phyloP scores from a whole-genome alignment of 2,113 vertebrate species.

The Manacus vitellinus region DNA sequence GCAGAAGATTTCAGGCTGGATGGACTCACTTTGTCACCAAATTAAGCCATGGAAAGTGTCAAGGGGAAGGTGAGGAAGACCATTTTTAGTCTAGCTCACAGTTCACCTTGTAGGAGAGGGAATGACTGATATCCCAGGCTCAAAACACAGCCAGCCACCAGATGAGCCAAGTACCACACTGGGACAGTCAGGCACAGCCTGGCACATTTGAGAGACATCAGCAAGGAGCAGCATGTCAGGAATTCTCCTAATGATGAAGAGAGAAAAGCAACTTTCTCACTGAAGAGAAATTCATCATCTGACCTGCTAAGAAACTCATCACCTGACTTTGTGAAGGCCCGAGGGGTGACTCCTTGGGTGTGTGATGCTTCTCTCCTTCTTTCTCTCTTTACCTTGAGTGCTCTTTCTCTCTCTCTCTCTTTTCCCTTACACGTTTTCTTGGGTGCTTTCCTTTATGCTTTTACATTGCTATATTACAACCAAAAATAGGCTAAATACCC shows the following conservation, averaged over 20 bases:
- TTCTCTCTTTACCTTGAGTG: background rate
- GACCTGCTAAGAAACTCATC: background rate
- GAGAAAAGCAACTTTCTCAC: background rate
- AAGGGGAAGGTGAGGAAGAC: background rate
- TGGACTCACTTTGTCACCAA: background rate
- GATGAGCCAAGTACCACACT: accelerated
- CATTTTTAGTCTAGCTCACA: background rate
- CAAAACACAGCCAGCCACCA: background rate
- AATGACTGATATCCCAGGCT: background rate
- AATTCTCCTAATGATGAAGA: accelerated
- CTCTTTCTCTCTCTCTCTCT: background rate
- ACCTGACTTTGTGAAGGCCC: too few species aligned
- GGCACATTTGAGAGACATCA: accelerated
- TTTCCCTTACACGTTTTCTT: background rate
- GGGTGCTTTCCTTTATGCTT: background rate
- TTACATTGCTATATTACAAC: background rate
- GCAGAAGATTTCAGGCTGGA: background rate
- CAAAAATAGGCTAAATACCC: background rate
- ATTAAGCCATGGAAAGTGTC: background rate
- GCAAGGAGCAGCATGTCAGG: background rate
- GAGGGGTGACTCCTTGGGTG: too few species aligned
- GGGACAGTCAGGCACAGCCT: background rate
- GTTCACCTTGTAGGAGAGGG: background rate
- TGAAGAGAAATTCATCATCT: background rate
- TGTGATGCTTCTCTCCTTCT: too few species aligned